Evolutionary conservation across 2,888 invertebrate species (phyloP), one percentile per base, ranked within the genome.

Genomic region (Leptura quadrifasciata): DNA sequence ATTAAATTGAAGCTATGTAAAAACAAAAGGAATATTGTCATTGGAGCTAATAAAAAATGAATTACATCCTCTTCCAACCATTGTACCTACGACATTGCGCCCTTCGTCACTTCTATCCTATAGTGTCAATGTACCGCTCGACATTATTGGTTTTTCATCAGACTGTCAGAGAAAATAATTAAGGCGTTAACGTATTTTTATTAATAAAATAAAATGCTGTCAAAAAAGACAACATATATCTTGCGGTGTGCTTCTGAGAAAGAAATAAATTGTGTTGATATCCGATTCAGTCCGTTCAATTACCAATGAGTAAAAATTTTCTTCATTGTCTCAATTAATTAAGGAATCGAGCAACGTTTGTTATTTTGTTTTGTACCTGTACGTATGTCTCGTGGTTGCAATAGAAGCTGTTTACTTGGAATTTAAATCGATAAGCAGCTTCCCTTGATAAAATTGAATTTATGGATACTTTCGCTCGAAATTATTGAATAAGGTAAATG

Each of bases 61-160:
- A n/a, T n/a, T n/a, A n/a, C n/a, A n/a, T n/a, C n/a, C n/a, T n/a
- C n/a, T n/a, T n/a, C n/a, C n/a, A 21, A 20, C 5, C 6, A 6
- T 27, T 17, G 12, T n/a, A 20, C 15, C 65, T 67, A 67, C 65
- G 65, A n/a, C 65, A 52, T 67, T 67, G 65, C 4, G 21, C 18
- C 27, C 54, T 52, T 67, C 24, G 21, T 52, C 65, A 15, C 65
- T 24, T n/a, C 47, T 60, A n/a, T 31, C 8, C n/a, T 60, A 24
- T 21, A 47, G 47, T 67, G 65, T 67, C 65, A 54, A 67, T n/a
- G 65, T 24, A 27, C 65, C 24, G 15, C 20, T 17, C 47, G 21
- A 12, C 24, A 52, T 52, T 52, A 52, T 52, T 21, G 54, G 21
- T 67, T 65, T 67, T 67, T 52, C 54, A 67, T 67, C 65, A 20